Conservation (phyloP, 2,113 vertebrate species). For the Anguilla rostrata region DNA sequence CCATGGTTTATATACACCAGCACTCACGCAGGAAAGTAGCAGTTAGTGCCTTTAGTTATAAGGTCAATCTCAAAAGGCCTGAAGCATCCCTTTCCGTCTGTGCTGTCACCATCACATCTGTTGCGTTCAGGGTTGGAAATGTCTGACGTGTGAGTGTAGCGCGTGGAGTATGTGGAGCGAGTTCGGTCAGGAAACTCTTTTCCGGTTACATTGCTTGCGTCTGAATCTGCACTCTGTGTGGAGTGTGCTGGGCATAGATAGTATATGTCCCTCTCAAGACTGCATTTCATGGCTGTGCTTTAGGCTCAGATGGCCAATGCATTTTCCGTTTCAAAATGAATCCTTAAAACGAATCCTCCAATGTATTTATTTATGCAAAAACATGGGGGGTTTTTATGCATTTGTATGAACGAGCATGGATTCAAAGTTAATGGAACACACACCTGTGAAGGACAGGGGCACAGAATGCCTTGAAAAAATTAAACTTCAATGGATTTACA, state of each 20-base stretch:
- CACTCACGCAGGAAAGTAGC: no score
- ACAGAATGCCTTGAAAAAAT: constrained; percentile 22
- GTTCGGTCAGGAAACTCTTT: no score
- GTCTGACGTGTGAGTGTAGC: no score
- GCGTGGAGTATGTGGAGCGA: no score
- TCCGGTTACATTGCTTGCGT: no score
- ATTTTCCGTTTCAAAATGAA: neutral
- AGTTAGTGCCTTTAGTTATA: no score
- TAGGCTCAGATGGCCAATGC: neutral
- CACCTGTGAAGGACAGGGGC: constrained; percentile 31
- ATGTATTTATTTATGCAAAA: neutral
- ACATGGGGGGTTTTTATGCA: neutral
- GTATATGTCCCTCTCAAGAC: neutral
- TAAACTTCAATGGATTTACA: constrained; percentile 36
- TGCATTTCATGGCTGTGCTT: constrained; percentile 1
- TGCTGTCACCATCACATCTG: no score
- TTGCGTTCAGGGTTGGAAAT: no score
- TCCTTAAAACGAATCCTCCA: constrained; percentile 3
- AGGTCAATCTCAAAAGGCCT: no score
- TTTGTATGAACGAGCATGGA: constrained; percentile 11
- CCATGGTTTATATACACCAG: no score
- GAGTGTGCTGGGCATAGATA: neutral
- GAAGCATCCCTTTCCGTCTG: no score
- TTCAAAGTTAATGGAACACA: constrained; percentile 28
- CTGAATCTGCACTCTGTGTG: no score